phyloP scores from a whole-genome alignment of 1,140 invertebrate species.

The Teleopsis dalmanni region DNA sequence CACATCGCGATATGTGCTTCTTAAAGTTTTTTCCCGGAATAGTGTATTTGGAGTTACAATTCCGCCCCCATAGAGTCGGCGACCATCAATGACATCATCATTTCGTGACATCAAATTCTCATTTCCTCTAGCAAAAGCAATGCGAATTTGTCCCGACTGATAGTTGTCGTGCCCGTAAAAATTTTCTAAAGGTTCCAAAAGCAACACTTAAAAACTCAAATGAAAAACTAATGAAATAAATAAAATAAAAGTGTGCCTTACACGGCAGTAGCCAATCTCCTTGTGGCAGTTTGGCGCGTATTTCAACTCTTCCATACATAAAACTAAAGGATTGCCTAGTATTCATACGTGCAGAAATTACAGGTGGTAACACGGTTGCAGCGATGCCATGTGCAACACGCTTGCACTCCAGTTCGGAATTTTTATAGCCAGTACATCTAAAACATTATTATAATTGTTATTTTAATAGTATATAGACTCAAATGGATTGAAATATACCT shows the following conservation, averaged over 20 bases:
- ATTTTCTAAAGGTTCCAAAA: conserved; percentile 45
- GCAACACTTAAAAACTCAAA: conserved; percentile 7
- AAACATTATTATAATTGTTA: too few species aligned
- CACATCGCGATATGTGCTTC: not conserved
- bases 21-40: conserved; percentile 12
- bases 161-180: conserved; percentile 48
- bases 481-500: not conserved
- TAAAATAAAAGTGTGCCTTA: not conserved
- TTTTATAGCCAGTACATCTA: conserved; percentile 54
- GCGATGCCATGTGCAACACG: conserved; percentile 45
- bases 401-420: conserved; percentile 46
- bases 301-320: conserved; percentile 66
- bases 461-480: too few species aligned
- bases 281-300: conserved; percentile 63
- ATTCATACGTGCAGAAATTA: conserved; percentile 59
- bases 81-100: conserved; percentile 7
- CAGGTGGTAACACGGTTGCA: conserved; percentile 53
- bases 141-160: conserved; percentile 48
- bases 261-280: conserved; percentile 76
- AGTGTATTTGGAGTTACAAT: conserved; percentile 16
- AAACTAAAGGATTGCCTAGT: conserved; percentile 60
- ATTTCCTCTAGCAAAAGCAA: conserved; percentile 46
- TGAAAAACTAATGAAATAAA: conserved; percentile 25
- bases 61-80: conserved; percentile 25
- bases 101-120: conserved; percentile 31